Evolutionary conservation across 2,888 invertebrate species (phyloP).

Genomic region (Azorinus chamasolen): DNA sequence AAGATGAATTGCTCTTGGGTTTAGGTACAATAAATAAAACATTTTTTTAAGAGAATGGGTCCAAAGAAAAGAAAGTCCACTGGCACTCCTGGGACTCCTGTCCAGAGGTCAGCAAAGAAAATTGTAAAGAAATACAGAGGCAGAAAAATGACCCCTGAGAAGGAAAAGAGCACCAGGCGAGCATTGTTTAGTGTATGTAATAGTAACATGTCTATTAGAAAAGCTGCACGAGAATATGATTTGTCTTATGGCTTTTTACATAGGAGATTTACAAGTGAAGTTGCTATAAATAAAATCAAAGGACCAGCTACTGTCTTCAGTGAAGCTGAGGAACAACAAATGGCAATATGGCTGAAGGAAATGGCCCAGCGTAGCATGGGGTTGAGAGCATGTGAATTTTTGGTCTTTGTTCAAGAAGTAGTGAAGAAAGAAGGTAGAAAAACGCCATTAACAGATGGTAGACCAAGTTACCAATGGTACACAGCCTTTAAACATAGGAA

Average conservation of each 20-base stretch:
- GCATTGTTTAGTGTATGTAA: conserved; percentile 19
- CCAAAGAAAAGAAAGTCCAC: conserved; percentile 11
- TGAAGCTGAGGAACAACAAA: conserved; percentile 35
- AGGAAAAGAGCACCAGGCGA: conserved; percentile 1
- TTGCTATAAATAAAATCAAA: conserved; percentile 7
- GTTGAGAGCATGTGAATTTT: conserved; percentile 33
- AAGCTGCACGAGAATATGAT: conserved; percentile 7
- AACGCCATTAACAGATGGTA: conserved; percentile 39
- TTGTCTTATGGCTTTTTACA: conserved; percentile 4
- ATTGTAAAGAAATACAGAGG: conserved; percentile 17
- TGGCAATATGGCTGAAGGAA: conserved; percentile 22
- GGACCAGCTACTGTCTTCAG: conserved; percentile 16
- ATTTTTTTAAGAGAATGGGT: conserved; percentile 15
- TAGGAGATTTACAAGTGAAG: conserved; percentile 11
- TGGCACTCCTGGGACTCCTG: neutral
- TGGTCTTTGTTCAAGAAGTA: conserved; percentile 42
- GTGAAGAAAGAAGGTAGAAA: conserved; percentile 41
- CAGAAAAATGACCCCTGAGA: conserved; percentile 18
- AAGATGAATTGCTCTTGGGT: too few species aligned
- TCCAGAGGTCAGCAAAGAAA: conserved; percentile 6
- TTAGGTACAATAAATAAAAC: too few species aligned
- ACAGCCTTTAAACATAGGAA: conserved; percentile 38
- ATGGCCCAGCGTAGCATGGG: too few species aligned
- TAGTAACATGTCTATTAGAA: conserved; percentile 10
- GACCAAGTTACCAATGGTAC: conserved; percentile 38